A percentile compares a stretch with the other conserved stretches of the same genome.
Conservation (phyloP, 2,113 vertebrate species). For the Sarotherodon lohbergeri region DNA sequence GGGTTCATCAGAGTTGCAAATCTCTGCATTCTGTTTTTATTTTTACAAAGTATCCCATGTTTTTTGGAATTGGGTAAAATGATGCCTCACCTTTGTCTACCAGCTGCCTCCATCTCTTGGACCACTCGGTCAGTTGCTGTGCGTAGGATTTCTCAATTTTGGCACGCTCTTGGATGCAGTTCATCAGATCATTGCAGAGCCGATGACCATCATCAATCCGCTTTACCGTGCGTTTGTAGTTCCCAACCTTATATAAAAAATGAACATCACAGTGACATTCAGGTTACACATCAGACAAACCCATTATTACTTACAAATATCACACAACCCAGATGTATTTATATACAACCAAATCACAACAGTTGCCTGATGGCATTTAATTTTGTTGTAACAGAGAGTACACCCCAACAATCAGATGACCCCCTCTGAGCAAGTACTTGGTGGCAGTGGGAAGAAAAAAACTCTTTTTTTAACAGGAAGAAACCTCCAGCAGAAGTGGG, state of each 20-base stretch:
- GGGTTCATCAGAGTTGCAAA: neutral
- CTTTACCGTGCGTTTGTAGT: slow-evolving; percentile 96
- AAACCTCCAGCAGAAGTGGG: neutral
- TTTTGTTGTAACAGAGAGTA: neutral
- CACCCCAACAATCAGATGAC: too few relatives aligned
- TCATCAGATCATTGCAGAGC: slow-evolving; percentile 96
- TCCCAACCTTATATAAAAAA: slow-evolving; percentile 79
- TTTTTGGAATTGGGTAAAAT: neutral
- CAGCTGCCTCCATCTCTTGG: slow-evolving; percentile 93
- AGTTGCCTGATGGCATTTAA: neutral
- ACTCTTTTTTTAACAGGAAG: neutral
- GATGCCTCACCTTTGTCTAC: slow-evolving; percentile 84
- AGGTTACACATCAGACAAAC: neutral
- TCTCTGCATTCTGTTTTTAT: neutral
- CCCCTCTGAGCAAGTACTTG: neutral
- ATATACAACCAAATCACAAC: neutral
- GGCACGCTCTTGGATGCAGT: slow-evolving; percentile 93
- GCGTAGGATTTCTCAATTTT: slow-evolving; percentile 94
- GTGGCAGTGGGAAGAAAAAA: neutral
- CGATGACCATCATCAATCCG: slow-evolving; percentile 92
- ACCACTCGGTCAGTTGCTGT: slow-evolving; percentile 95
- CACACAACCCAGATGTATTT: neutral
- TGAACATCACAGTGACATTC: neutral
- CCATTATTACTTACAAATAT: neutral
- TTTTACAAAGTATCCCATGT: neutral